Conservation (phyloP, 1,140 invertebrate genomes). For the Prorops nasuta region DNA sequence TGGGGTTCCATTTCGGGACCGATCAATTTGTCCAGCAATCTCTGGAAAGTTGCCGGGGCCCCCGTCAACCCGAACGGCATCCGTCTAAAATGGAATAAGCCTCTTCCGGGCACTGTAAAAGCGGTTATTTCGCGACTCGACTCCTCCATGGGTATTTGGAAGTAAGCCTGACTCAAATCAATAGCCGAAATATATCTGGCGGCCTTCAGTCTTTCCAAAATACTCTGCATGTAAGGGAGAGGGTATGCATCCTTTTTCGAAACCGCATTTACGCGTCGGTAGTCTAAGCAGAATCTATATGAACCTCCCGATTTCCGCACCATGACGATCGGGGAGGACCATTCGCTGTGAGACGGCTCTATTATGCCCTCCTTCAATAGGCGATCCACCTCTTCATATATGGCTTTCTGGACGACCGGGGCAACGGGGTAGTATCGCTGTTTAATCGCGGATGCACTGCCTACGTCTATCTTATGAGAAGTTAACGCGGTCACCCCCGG, state of each 20-base stretch:
- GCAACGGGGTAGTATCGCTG: too few species aligned
- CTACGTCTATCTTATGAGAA: too few species aligned
- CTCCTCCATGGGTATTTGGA: not conserved
- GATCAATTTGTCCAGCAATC: not conserved
- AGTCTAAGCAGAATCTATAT: slow-evolving; percentile 5
- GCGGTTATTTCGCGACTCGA: not conserved
- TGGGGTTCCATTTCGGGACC: not conserved
- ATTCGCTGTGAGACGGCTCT: too few species aligned
- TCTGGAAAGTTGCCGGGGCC: not conserved
- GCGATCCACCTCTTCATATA: too few species aligned
- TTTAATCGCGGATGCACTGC: too few species aligned
- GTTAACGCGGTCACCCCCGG: too few species aligned
- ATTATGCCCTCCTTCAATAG: too few species aligned
- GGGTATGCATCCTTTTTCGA: not conserved
- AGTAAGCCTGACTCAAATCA: not conserved
- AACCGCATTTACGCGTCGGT: not conserved
- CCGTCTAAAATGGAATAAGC: not conserved
- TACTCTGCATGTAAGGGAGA: not conserved
- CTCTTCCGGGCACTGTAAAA: not conserved
- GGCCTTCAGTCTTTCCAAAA: not conserved
- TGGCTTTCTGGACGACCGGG: too few species aligned
- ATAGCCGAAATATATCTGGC: not conserved
- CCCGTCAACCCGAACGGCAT: not conserved
- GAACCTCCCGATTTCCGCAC: not conserved
- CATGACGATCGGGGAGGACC: too few species aligned